Evolutionary conservation across 2,888 invertebrate species (phyloP).

Genomic region (Chalcosyrphus nemorum): DNA sequence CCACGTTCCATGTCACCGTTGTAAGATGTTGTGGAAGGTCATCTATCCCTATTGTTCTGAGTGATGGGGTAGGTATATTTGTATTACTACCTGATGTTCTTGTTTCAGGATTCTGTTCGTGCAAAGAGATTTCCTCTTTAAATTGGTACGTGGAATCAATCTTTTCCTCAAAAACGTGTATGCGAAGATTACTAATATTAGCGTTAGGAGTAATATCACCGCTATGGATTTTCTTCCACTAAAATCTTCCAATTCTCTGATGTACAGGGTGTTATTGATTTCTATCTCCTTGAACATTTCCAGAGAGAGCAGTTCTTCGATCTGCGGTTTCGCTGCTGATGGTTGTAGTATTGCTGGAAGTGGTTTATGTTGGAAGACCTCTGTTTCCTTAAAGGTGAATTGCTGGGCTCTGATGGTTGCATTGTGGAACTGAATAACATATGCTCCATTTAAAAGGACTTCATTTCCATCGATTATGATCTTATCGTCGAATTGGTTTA

Average conservation of each 20-base stretch:
- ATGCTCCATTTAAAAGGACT: conserved; percentile 5
- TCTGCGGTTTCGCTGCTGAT: conserved; percentile 7
- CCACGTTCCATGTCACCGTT: conserved; percentile 10
- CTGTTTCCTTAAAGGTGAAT: conserved; percentile 15
- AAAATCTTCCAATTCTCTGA: neutral
- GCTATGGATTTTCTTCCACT: conserved; percentile 15
- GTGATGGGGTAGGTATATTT: conserved; percentile 1
- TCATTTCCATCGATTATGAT: conserved; percentile 2
- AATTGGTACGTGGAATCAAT: neutral
- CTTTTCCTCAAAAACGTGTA: conserved; percentile 4
- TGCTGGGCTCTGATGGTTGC: conserved; percentile 27
- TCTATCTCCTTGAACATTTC: conserved; percentile 1
- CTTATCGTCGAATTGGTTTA: conserved; percentile 34
- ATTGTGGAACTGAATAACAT: conserved; percentile 36
- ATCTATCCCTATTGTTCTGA: conserved; percentile 17
- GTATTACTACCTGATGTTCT: neutral
- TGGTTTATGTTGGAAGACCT: neutral
- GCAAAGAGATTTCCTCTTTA: conserved; percentile 3
- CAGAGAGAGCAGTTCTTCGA: conserved; percentile 18
- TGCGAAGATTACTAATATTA: neutral
- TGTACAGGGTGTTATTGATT: neutral
- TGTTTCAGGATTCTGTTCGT: neutral
- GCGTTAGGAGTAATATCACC: conserved; percentile 6
- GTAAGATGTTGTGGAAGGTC: conserved; percentile 16
- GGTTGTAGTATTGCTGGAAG: conserved; percentile 17